A percentile compares a stretch with the other conserved stretches of the same genome.
Evolutionary conservation across 2,888 invertebrate genomes (phyloP).

Genomic region (Eupithecia pulchellata): DNA sequence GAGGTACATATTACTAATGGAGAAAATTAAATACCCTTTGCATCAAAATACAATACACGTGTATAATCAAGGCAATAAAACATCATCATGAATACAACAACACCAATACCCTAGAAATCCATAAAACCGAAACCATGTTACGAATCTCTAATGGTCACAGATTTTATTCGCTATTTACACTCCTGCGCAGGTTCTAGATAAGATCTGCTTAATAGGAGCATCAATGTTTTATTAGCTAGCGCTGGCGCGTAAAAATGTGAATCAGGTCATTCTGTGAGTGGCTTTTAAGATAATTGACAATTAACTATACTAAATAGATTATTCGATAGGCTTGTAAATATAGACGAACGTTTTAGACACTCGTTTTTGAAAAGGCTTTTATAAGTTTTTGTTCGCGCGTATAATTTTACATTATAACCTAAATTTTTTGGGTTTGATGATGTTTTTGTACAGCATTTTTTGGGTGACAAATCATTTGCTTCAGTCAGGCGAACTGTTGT

Average conservation of each 20-base stretch:
- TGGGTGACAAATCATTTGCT: too few species aligned
- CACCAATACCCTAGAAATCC: neutral
- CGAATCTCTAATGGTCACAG: conserved; percentile 26
- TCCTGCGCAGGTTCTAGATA: conserved; percentile 28
- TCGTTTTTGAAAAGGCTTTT: too few species aligned
- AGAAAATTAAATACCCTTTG: too few species aligned
- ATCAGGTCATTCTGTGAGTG: neutral
- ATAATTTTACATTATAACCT: too few species aligned
- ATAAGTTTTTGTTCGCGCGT: too few species aligned
- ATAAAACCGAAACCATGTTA: conserved; percentile 1
- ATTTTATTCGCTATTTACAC: conserved; percentile 34
- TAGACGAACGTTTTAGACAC: neutral
- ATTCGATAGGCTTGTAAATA: neutral
- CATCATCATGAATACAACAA: neutral
- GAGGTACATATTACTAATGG: too few species aligned
- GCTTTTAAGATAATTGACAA: neutral
- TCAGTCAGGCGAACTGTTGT: too few species aligned
- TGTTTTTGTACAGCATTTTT: too few species aligned
- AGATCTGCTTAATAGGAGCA: conserved; percentile 10
- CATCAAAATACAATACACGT: neutral
- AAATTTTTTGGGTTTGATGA: too few species aligned
- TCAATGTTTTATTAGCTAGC: conserved; percentile 3
- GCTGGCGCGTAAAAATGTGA: neutral
- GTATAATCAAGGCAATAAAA: neutral
- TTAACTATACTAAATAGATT: neutral